Percentiles rank a stretch among this genome's conserved stretches.
These are phyloP conservation scores for Hesperia comma DNA, from an alignment of 2,888 invertebrate species.

Conservation along the genomic window DNA sequence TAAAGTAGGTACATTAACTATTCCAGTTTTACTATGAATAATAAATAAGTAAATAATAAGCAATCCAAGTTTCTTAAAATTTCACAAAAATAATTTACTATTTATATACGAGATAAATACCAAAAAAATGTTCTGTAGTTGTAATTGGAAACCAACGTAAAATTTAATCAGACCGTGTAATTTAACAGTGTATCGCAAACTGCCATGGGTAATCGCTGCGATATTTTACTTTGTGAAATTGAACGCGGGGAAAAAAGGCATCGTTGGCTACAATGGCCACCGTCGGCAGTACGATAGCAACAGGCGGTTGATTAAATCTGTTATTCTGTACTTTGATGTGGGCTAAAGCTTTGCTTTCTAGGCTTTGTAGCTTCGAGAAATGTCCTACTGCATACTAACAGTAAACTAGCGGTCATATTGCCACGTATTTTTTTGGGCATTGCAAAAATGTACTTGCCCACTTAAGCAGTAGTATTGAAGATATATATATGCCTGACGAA, in stretches of 20 bases:
- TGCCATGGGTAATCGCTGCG: conserved; percentile 28
- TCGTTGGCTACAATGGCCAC: conserved; percentile 38
- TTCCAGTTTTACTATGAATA: no score
- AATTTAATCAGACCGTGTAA: conserved; percentile 21
- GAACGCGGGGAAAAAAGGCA: conserved; percentile 34
- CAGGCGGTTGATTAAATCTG: conserved; percentile 57
- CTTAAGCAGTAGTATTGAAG: no score
- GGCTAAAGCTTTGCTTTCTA: conserved; percentile 10
- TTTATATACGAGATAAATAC: background rate
- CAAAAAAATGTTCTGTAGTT: background rate
- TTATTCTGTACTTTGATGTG: conserved; percentile 37
- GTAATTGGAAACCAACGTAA: conserved; percentile 14
- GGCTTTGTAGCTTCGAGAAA: background rate
- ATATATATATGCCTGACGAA: no score
- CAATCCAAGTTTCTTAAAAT: no score
- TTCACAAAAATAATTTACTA: no score
- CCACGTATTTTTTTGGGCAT: no score
- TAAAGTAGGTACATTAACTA: no score
- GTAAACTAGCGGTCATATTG: no score
- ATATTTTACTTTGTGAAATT: conserved; percentile 34
- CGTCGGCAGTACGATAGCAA: conserved; percentile 48
- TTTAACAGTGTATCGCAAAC: conserved; percentile 29
- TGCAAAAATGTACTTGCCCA: no score
- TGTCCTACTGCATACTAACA: no score
- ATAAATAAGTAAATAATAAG: no score